Percentiles rank a stretch among this genome's conserved stretches.
These are phyloP conservation scores for Oxytorus armatus DNA, from an alignment of 2,888 invertebrate genomes.

Conservation along the genomic window DNA sequence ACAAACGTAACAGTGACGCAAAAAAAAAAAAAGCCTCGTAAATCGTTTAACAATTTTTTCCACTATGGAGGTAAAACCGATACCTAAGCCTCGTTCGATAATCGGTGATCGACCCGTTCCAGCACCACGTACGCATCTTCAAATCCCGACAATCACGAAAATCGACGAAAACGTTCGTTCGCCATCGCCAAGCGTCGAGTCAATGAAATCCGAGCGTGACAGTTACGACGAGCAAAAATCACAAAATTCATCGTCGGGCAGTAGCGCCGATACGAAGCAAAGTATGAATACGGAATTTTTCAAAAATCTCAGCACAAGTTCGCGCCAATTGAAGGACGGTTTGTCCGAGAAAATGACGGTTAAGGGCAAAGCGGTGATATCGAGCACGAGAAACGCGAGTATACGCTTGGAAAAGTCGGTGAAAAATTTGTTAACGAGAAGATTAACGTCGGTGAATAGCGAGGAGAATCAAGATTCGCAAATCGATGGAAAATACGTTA, in stretches of 20 bases:
- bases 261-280: slow-evolving; percentile 54
- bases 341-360: slow-evolving; percentile 85
- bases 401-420: slow-evolving; percentile 84
- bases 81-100: slow-evolving; percentile 80
- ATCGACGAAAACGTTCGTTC: slow-evolving; percentile 63
- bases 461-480: slow-evolving; percentile 70
- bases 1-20: not conserved
- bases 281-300: slow-evolving; percentile 76
- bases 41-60: not conserved
- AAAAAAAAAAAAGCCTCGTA: not conserved
- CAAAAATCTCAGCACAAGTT: slow-evolving; percentile 81
- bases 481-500: slow-evolving; percentile 68
- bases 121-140: slow-evolving; percentile 75
- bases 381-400: slow-evolving; percentile 87
- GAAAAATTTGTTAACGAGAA: slow-evolving; percentile 80
- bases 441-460: slow-evolving; percentile 75
- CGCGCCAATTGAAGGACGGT: slow-evolving; percentile 85
- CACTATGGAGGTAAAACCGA: slow-evolving; percentile 81
- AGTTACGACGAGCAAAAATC: slow-evolving; percentile 74
- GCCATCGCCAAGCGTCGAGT: slow-evolving; percentile 75
- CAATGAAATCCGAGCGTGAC: slow-evolving; percentile 75
- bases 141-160: slow-evolving; percentile 48
- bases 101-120: slow-evolving; percentile 77
- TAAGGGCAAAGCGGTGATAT: slow-evolving; percentile 87
- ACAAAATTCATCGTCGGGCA: slow-evolving; percentile 65